Evolutionary conservation across 2,888 invertebrate species (phyloP).

Genomic region (Autographa gamma): DNA sequence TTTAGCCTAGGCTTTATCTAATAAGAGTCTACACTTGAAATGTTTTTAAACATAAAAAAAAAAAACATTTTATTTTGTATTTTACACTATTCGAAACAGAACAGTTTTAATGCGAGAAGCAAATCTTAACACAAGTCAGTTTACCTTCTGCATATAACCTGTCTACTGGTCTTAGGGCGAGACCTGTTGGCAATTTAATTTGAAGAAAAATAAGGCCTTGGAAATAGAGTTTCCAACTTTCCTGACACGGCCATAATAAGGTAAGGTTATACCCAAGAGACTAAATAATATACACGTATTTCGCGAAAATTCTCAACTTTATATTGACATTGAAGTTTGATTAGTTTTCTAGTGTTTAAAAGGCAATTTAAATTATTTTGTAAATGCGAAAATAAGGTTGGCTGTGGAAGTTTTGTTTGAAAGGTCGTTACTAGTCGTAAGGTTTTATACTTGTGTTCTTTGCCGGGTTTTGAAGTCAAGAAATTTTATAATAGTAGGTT

Average conservation of each 20-base stretch:
- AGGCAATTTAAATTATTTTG: neutral
- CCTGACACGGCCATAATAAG: conserved; percentile 10
- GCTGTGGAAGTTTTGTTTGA: neutral
- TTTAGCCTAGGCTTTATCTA: too few species aligned
- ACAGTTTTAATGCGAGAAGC: too few species aligned
- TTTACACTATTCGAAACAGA: too few species aligned
- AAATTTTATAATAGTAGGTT: too few species aligned
- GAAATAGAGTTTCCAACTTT: conserved; percentile 43
- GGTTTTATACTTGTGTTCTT: neutral
- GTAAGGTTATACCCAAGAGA: neutral
- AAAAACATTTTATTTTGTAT: too few species aligned
- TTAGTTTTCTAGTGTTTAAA: neutral
- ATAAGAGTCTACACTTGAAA: too few species aligned
- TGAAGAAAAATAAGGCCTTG: conserved; percentile 50
- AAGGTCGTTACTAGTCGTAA: too few species aligned
- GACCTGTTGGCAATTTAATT: conserved; percentile 48
- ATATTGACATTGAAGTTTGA: conserved; percentile 1
- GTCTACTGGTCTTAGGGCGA: neutral
- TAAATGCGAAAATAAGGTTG: neutral
- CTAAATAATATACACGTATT: conserved; percentile 6
- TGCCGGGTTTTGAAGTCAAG: too few species aligned
- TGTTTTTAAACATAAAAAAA: too few species aligned
- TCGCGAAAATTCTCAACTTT: neutral
- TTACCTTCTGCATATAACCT: conserved; percentile 14
- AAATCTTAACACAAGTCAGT: neutral